Base-by-base conservation (phyloP, 2,797 vertebrate genomes). In the Brachymystax lenok region DNA sequence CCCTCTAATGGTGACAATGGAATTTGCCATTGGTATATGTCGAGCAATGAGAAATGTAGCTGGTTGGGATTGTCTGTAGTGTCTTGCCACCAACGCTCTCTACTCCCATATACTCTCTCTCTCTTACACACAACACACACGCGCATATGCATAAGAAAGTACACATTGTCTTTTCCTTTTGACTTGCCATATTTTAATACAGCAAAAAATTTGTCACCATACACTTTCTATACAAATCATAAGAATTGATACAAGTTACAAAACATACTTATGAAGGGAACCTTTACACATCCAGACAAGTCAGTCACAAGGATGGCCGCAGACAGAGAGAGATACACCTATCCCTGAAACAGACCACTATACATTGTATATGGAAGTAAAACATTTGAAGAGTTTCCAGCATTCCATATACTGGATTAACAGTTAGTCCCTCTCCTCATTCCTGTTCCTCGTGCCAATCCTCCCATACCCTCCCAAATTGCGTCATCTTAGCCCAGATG, bases 161-260 rank as follows among this genome's bases (percentile, higher is more conserved):
- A 50, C 16, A 10, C 40, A 46, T 46, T 46, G 40, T 13, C 40
- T 46, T 46, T 46, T 46, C 40, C 16, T 52, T 68, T 69, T 35
- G 2, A 54, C 28, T 51, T 52, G 61, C 14, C 13, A 50, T 50
- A 40, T 50, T 74, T 64, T 74, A 64, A 64, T 74, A 54, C 27
- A 56, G 27, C 17, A 52, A 27, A 33, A 40, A 68, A 50, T 16
- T 3, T 66, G 21, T 35, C 33, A 13, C 51, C 28, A 46, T 13
- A 69, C 33, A 69, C 66, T 54, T 56, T 51, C 46, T 21, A 16
- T 46, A 50, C n/a, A 74, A 77, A 61, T 40, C 66, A 69, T 24
- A 27, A 24, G 24, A 33, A 73, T 61, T 46, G 10, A 69, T 70
- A 59, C 66, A 69, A 46, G 50, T 54, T 76, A 70, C 21, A 71